Conservation (phyloP, 35 echinoderm and acorn worm genomes). For the Apostichopus californicus region DNA sequence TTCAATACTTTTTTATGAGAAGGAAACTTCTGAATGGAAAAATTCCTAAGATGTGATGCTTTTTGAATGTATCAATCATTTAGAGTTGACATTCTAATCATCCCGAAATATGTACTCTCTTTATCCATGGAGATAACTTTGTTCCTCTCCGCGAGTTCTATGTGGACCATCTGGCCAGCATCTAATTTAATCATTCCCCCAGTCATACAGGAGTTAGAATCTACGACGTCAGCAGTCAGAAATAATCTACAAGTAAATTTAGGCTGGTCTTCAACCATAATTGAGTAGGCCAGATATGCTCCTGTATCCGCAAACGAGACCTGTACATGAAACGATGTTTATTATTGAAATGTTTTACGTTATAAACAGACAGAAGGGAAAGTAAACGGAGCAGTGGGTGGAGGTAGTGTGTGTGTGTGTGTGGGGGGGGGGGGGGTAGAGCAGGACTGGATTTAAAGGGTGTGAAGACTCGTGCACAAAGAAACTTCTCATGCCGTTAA, state of each 20-base stretch:
- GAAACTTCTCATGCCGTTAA: too few species aligned
- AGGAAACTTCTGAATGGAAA: too few species aligned
- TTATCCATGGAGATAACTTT: constrained; percentile 17
- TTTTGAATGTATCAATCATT: too few species aligned
- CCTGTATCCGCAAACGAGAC: constrained; percentile 5
- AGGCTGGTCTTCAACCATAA: neutral
- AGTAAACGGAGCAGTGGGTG: too few species aligned
- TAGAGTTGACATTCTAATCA: neutral
- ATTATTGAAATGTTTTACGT: too few species aligned
- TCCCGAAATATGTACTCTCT: constrained; percentile 6
- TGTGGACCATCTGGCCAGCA: neutral
- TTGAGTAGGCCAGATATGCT: constrained; percentile 16
- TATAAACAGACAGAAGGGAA: too few species aligned
- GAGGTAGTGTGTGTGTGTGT: too few species aligned
- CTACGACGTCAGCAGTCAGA: neutral
- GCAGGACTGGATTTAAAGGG: too few species aligned
- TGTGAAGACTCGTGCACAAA: too few species aligned
- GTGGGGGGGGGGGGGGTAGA: too few species aligned
- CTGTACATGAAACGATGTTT: neutral
- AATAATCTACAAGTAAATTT: constrained; percentile 18
- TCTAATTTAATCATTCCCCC: constrained; percentile 5
- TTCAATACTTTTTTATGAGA: too few species aligned
- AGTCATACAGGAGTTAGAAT: constrained; percentile 1
- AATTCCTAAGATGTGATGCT: too few species aligned
- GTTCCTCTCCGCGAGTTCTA: constrained; percentile 3